These are phyloP conservation scores for Emys orbicularis DNA, from an alignment of 2,797 vertebrate genomes.

Conservation along the genomic window DNA sequence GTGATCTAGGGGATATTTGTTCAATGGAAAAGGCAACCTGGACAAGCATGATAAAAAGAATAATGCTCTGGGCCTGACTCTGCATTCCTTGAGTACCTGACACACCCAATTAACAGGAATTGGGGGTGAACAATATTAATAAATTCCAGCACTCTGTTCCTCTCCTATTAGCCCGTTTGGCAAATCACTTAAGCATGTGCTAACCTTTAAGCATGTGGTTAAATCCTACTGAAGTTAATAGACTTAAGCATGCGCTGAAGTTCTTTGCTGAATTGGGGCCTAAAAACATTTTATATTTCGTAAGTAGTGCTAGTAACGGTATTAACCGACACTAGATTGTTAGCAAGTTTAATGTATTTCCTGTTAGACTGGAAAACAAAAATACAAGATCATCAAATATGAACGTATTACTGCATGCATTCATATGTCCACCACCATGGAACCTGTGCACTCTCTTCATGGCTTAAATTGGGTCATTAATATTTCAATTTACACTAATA, in stretches of 20 bases:
- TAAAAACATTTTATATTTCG: neutral
- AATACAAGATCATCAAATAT: neutral
- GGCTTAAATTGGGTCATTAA: neutral
- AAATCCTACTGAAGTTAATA: neutral
- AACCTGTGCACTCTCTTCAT: neutral
- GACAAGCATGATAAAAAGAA: neutral
- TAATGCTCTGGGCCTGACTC: accelerated
- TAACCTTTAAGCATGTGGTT: neutral
- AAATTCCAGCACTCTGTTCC: neutral
- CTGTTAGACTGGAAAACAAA: neutral
- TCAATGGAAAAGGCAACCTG: neutral
- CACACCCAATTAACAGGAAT: neutral
- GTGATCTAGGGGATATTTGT: neutral
- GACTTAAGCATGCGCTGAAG: neutral
- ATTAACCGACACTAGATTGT: neutral
- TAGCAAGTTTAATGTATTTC: neutral
- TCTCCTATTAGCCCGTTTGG: neutral
- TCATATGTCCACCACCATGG: neutral
- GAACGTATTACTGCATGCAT: accelerated
- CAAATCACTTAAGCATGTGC: neutral
- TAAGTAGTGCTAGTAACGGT: neutral
- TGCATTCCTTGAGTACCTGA: neutral
- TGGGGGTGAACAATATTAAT: neutral
- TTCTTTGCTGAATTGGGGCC: neutral
- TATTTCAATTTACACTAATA: neutral